Base-by-base conservation (phyloP, 2,113 vertebrate species). In the Leuciscus idus region DNA sequence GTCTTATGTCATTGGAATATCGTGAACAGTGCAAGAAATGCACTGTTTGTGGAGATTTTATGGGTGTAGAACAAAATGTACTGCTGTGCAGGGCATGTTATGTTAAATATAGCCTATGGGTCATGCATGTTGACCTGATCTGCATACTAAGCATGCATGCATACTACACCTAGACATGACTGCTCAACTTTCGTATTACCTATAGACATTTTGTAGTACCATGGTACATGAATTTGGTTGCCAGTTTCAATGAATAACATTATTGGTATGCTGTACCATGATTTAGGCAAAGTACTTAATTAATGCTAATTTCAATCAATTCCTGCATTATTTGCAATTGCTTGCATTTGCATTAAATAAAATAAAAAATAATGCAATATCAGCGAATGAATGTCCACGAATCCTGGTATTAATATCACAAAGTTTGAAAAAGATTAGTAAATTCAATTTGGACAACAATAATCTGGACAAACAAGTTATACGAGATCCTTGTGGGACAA, bases 121-220 rank as follows among this genome's bases (percentile, higher is more conserved):
- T 57, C 75, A 77, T 55, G 48, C 48, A 52, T 55, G 48, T 77
- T 77, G 48, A 77, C 46, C 75, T 77, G 28, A 28, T 57, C 19
- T 55, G 50, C 50, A 77, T 77, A 55, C 48, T 77, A 55, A 55
- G 52, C 75, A 33, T 77, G 6, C 39, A 74, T 48, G 6, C 43
- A 74, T 48, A n/a, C 21, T 30, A 30, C 17, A 55, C 48, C 4
- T 76, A 52, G 3, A 76, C n/a, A 75, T 50, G 28, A n/a, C 21
- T 26, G 48, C 17, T 55, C 21, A 30, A 55, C 26, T 2, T 76
- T 28, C 17, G 19, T 6, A n/a, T 50, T 17, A 28, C 74, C 0
- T 28, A 23, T 43, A 23, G 30, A 57, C 19, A 57, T 57, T 9
- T 76, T 26, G 13, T 8, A 28, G 8, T 50, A 19, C 6, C 26